Base-by-base conservation (phyloP, 1,140 invertebrate species). In the Drosophila takahashii region DNA sequence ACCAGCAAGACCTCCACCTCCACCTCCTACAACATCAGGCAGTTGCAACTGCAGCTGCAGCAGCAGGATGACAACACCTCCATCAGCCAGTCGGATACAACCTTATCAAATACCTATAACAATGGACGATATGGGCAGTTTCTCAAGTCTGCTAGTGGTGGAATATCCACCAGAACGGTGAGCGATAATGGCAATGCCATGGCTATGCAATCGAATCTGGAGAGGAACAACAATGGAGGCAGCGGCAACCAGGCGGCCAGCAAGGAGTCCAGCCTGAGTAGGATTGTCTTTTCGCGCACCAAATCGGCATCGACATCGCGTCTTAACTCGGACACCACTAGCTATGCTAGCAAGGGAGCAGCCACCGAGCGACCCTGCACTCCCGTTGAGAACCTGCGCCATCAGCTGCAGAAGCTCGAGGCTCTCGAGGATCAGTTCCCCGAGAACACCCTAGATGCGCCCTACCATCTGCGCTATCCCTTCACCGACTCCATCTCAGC, bases 401-500 rank as follows among this genome's bases (percentile, higher is more conserved):
- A 95, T 77, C 96, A 97, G 75, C 89, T 96, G 39, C 94, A 96
- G 48, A 96, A 96, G 81, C 92, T 97, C 7, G 96, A 97, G 79
- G 96, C 96, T 80, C 91, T 97, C 11, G 96, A 96, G 80, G 96
- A 96, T 90, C 95, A 96, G 84, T 95, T 96, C 77, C 95, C 95
- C 0, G 94, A 95, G 51, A 90, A 95, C 53, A 94, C 94, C 1
- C 77, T 93, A 4, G 96, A 96, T 75, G 95, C 96, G 27, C 95
- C 95, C 1, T 96, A 96, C 73, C 95, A 95, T 66, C 86, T 97
- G 45, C 93, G 96, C 48, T 96, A 96, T 92, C 95, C 95, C 3
- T 96, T 96, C 70, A 93, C 94, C 72, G 95, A 96, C 87, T 2
- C 22, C 22, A 94, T 95, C 94, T 91, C 92, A 78, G 80, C 22